Percentiles rank a stretch among this genome's conserved stretches.
phyloP scores from a whole-genome alignment of 2,797 vertebrate genomes.

The Gallirallus australis region DNA sequence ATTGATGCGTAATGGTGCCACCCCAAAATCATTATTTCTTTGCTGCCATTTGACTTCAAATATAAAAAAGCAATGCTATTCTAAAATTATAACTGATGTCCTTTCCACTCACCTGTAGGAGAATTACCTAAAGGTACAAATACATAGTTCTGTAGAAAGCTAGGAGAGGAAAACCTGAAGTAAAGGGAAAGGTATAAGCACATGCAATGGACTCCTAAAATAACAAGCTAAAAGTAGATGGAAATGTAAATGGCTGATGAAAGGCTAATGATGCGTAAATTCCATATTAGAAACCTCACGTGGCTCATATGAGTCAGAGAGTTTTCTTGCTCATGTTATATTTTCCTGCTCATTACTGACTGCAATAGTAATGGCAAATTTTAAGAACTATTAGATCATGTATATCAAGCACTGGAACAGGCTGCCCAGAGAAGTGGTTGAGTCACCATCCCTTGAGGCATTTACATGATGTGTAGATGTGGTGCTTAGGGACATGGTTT shows the following conservation, averaged over 20 bases:
- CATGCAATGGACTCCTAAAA: neutral
- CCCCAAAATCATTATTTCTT: neutral
- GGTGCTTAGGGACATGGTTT: too few relatives aligned
- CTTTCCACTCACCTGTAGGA: neutral
- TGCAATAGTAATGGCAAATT: neutral
- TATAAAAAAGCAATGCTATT: neutral
- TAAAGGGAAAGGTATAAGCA: neutral
- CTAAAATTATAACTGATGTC: neutral
- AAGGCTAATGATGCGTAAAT: neutral
- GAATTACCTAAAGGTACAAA: neutral
- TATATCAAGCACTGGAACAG: neutral
- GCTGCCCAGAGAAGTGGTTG: too few relatives aligned
- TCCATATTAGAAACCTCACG: neutral
- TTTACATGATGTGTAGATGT: too few relatives aligned
- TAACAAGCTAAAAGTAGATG: neutral
- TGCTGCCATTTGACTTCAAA: neutral
- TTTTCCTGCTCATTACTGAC: neutral
- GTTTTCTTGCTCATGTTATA: neutral
- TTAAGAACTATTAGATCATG: neutral
- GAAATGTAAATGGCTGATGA: constrained; percentile 11
- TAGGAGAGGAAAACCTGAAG: neutral
- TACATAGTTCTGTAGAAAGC: neutral
- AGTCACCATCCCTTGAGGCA: too few relatives aligned
- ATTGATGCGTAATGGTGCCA: neutral
- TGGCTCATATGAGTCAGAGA: neutral